These are phyloP conservation scores for Eumeta japonica DNA, from an alignment of 1,140 invertebrate species.

Conservation along the genomic window DNA sequence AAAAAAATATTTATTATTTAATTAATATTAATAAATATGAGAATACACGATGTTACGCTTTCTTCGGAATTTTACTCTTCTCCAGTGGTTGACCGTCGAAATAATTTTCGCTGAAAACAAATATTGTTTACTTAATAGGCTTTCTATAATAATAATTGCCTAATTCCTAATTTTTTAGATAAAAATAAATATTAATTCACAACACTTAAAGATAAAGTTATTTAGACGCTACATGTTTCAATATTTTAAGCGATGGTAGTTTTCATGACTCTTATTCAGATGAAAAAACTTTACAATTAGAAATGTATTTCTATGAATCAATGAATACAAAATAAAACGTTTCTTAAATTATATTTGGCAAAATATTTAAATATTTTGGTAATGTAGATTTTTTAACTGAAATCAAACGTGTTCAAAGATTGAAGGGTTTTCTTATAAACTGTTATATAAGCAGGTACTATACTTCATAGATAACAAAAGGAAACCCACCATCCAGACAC, in stretches of 20 bases:
- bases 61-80: slow-evolving; percentile 49
- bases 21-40: not conserved
- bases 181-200: not conserved
- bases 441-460: not conserved
- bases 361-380: slow-evolving; percentile 7
- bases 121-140: slow-evolving; percentile 5
- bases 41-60: slow-evolving; percentile 29
- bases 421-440: not conserved
- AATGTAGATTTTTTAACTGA: not conserved
- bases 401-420: not conserved
- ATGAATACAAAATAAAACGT: not conserved
- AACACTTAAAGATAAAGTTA: not conserved
- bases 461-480: not conserved
- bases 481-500: slow-evolving; percentile 77
- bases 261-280: not conserved
- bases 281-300: not conserved
- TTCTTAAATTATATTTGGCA: not conserved
- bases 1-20: slow-evolving; percentile 1
- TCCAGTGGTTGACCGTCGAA: slow-evolving; percentile 56
- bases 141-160: slow-evolving; percentile 3
- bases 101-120: slow-evolving; percentile 69
- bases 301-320: not conserved
- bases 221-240: not conserved
- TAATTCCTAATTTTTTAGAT: not conserved
- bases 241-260: not conserved